phyloP scores from a whole-genome alignment of 2,797 vertebrate species.

The Bryconaethiops microstoma region DNA sequence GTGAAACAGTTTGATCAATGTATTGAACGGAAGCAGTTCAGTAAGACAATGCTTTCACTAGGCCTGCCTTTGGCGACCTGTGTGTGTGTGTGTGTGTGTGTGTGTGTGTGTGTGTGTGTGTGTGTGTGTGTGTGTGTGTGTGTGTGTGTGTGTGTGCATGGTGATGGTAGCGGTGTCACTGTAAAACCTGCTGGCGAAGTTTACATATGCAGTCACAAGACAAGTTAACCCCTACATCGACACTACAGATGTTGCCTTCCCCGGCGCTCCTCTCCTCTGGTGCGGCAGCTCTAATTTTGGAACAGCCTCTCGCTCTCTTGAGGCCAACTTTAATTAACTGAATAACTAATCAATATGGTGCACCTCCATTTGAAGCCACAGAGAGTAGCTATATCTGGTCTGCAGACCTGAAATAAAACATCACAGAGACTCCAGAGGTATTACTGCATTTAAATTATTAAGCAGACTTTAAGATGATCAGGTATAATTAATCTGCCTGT shows the following conservation, averaged over 20 bases:
- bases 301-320: constrained; percentile 71
- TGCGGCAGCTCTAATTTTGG: constrained; percentile 71
- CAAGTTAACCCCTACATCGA: constrained; percentile 76
- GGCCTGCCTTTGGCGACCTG: background rate
- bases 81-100: constrained; percentile 22
- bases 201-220: constrained; percentile 71
- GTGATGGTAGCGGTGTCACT: constrained; percentile 62
- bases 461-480: constrained; percentile 44
- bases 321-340: constrained; percentile 79
- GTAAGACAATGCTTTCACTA: background rate
- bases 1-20: background rate
- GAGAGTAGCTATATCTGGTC: constrained; percentile 48
- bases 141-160: constrained; percentile 8
- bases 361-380: constrained; percentile 50
- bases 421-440: constrained; percentile 36
- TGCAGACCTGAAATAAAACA: constrained; percentile 40
- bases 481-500: constrained; percentile 47
- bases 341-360: constrained; percentile 69
- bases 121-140: background rate
- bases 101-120: constrained; percentile 17
- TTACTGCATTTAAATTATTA: constrained; percentile 45
- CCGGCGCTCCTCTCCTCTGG: constrained; percentile 73
- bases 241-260: constrained; percentile 78
- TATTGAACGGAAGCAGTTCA: background rate
- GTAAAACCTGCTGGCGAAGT: constrained; percentile 77